Base-by-base conservation (phyloP, 2,888 invertebrate species). In the Charanyca ferruginea region DNA sequence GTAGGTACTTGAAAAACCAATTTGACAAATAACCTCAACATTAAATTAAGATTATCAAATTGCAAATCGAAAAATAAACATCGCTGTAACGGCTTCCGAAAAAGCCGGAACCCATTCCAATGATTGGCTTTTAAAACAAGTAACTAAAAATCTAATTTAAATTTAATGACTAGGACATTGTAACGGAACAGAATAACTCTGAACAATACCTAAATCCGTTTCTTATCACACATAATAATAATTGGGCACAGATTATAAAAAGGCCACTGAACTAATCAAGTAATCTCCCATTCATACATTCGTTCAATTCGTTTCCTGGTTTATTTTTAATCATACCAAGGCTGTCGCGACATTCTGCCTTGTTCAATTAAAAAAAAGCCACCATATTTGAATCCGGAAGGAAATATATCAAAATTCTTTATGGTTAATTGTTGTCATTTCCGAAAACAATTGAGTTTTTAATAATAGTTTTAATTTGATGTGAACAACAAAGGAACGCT, bases 291-390 rank as follows among this genome's bases (percentile, higher is more conserved):
- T 57, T 70, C 69, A 70, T 57, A 55, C 74, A 45, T 57, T 78
- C 64, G 58, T 74, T 73, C 69, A 45, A 45, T 64, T 75, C 71
- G 83, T 85, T 88, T 88, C 88, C 86, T 83, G 73, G 69, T 84
- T 73, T 79, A 72, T 80, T 81, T 83, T 80, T 70, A 85, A 83
- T 81, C 77, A 77, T 57, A 23, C 58, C 85, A 86, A 87, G 88
- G 87, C 69, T 68, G n/a, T 25, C 41, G 42, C 70, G 82, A 66
- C 84, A 84, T 65, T 77, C 67, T 53, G 74, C 60, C 68, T 67
- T 52, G 68, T 66, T 25, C 45, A 58, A 73, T 68, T 62, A 54
- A 51, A 68, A 54, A 59, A 67, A 60, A 69, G 18, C 53, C 28
- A 13, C 58, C 42, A 53, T 51, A 53, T 72, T 69, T 42, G 32